A percentile compares a stretch with the other conserved stretches of the same genome.
Conservation (phyloP, 2,797 vertebrate genomes). For the Paguma larvata region DNA sequence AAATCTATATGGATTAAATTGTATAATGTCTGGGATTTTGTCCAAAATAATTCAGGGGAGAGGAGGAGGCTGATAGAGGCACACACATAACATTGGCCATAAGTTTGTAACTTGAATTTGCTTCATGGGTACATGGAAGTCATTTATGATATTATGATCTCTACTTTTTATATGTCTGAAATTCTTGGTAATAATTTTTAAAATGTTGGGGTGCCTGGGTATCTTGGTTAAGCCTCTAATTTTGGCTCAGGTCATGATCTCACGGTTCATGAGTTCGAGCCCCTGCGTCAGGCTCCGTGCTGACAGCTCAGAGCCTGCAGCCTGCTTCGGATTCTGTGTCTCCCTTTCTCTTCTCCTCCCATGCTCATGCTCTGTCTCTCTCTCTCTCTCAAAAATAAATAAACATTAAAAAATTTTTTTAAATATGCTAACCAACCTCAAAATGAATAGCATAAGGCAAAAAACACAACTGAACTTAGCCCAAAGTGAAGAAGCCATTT, state of each 20-base stretch:
- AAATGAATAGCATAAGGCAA: not conserved
- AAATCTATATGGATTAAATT: slow-evolving; percentile 33
- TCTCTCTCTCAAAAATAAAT: too few relatives aligned
- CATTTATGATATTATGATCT: not conserved
- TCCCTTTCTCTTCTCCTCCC: too few relatives aligned
- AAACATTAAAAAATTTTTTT: not conserved
- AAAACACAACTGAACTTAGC: not conserved
- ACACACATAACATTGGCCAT: not conserved
- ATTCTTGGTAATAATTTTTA: not conserved
- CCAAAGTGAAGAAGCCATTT: not conserved
- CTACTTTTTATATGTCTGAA: not conserved
- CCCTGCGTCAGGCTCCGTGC: too few relatives aligned
- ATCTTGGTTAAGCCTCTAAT: too few relatives aligned
- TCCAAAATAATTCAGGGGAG: slow-evolving; percentile 48
- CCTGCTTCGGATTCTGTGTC: too few relatives aligned
- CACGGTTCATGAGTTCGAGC: too few relatives aligned
- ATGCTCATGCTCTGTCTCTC: too few relatives aligned
- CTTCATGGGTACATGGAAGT: not conserved
- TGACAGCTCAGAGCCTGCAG: too few relatives aligned
- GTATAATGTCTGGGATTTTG: slow-evolving; percentile 6
- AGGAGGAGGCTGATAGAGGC: not conserved
- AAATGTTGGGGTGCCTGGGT: not conserved
- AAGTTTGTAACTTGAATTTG: slow-evolving; percentile 3
- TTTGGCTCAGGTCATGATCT: too few relatives aligned
- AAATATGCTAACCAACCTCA: not conserved